Conservation (phyloP, 2,113 vertebrate genomes). For the Halcyon malimbica region DNA sequence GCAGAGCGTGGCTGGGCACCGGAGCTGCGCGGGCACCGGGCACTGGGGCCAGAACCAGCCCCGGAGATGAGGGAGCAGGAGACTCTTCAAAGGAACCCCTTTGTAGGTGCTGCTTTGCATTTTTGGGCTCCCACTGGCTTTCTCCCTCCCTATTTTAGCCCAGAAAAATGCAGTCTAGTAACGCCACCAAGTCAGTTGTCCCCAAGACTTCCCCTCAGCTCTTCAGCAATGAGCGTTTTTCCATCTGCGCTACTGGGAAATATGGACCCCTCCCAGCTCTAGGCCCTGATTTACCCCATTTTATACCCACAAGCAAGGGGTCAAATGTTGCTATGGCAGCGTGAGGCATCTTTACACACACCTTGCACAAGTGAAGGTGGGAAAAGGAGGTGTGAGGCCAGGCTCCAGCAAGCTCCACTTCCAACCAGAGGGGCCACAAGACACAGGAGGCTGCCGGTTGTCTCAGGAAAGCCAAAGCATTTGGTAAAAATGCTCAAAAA, state of each 20-base stretch:
- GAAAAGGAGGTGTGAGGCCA: background rate
- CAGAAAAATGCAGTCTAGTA: accelerated
- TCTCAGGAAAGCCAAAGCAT: background rate
- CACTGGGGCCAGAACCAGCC: accelerated
- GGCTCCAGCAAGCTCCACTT: background rate
- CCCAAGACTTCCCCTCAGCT: background rate
- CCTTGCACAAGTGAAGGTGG: background rate
- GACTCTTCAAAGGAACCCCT: background rate
- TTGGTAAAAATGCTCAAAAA: background rate
- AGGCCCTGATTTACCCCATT: background rate
- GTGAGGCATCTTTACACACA: background rate
- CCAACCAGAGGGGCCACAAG: background rate
- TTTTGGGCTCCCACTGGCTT: background rate
- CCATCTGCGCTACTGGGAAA: background rate
- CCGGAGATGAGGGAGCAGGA: background rate
- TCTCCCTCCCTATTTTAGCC: background rate
- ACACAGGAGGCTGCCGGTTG: background rate
- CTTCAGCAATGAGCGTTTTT: background rate
- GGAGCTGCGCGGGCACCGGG: background rate
- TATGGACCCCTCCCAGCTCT: background rate
- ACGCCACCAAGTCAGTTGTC: background rate
- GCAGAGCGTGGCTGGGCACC: background rate
- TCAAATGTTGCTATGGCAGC: background rate
- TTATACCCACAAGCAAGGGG: background rate
- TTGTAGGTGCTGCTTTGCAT: background rate